phyloP scores from a whole-genome alignment of 1,140 invertebrate species.

The Drosophila pallidifrons region DNA sequence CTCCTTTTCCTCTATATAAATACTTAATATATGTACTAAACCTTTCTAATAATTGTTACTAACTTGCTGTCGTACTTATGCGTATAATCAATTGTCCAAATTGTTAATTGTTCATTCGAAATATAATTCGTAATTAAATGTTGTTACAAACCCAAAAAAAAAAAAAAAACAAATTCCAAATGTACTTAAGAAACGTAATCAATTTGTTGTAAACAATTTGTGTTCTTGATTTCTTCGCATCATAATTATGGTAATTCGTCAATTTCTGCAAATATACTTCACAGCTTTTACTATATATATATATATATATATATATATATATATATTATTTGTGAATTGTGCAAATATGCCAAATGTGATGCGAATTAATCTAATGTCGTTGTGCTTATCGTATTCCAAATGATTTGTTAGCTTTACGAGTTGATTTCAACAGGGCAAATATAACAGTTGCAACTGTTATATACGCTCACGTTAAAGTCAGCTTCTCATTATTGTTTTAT shows the following conservation, averaged over 20 bases:
- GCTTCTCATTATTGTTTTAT: conserved; percentile 3
- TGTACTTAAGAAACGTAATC: conserved; percentile 32
- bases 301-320: background rate
- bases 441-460: conserved; percentile 29
- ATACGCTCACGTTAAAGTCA: conserved; percentile 9
- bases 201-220: conserved; percentile 52
- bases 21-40: conserved; percentile 37
- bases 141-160: conserved; percentile 43
- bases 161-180: conserved; percentile 36
- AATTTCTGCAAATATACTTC: conserved; percentile 11
- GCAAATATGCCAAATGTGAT: conserved; percentile 21
- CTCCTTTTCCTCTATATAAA: conserved; percentile 58
- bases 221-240: conserved; percentile 34
- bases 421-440: conserved; percentile 32
- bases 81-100: conserved; percentile 61
- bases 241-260: conserved; percentile 27
- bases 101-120: conserved; percentile 72
- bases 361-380: conserved; percentile 58
- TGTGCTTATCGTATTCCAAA: conserved; percentile 80
- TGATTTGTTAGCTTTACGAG: conserved; percentile 62
- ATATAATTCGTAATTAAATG: conserved; percentile 45
- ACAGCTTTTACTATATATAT: background rate
- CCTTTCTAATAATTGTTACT: conserved; percentile 69
- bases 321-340: conserved; percentile 18
- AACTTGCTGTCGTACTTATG: conserved; percentile 76